These are phyloP conservation scores for Clarias gariepinus DNA, from an alignment of 2,113 vertebrate species.

Conservation along the genomic window DNA sequence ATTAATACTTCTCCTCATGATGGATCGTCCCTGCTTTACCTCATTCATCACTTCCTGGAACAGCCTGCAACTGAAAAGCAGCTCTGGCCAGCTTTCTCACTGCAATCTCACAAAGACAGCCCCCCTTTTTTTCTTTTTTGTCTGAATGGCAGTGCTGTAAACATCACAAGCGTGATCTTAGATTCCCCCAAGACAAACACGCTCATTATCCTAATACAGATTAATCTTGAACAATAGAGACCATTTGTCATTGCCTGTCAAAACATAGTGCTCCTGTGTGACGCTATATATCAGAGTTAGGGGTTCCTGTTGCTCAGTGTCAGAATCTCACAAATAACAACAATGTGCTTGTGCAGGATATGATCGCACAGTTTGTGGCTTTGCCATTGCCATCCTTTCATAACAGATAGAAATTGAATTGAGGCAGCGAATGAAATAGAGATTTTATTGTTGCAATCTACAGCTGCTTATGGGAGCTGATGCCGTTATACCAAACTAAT, in stretches of 20 bases:
- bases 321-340: not conserved
- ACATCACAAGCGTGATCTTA: conserved; percentile 54
- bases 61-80: conserved; percentile 60
- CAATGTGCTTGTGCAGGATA: not conserved
- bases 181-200: conserved; percentile 18
- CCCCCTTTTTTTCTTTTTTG: not conserved
- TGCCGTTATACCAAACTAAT: not conserved
- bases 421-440: not conserved
- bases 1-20: conserved; percentile 72
- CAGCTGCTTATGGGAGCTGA: not conserved
- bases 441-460: conserved; percentile 14
- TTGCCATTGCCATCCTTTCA: not conserved
- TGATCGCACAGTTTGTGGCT: not conserved
- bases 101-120: conserved; percentile 48
- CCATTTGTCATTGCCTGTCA: conserved; percentile 55
- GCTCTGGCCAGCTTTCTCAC: conserved; percentile 52
- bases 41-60: conserved; percentile 71
- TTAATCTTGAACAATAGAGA: conserved; percentile 55
- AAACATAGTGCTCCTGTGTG: conserved; percentile 25
- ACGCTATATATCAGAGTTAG: conserved; percentile 36
- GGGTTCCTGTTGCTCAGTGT: conserved; percentile 22
- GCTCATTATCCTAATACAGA: conserved; percentile 45
- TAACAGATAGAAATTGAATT: conserved; percentile 5
- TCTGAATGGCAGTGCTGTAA: conserved; percentile 16
- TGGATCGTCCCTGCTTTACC: conserved; percentile 70